A percentile compares a stretch with the other conserved stretches of the same genome.
These are phyloP conservation scores for Torymus auratus DNA, from an alignment of 2,888 invertebrate species.

Conservation along the genomic window DNA sequence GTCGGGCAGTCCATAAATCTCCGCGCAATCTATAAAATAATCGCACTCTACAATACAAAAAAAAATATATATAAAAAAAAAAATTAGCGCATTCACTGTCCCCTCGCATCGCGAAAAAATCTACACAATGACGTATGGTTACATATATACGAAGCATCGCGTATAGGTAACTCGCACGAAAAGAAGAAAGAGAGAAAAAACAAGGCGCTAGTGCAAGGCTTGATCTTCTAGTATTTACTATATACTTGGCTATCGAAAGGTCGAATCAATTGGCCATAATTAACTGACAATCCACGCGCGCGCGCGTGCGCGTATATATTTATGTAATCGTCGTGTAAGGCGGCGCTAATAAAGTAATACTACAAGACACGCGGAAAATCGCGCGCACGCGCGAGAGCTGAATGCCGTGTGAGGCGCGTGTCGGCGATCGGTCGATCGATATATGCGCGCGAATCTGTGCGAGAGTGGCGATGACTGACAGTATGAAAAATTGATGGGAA, in stretches of 20 bases:
- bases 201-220: not conserved
- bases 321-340: not conserved
- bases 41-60: not conserved
- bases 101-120: not conserved
- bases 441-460: too few relatives aligned
- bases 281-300: slow-evolving; percentile 27
- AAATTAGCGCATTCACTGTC: not conserved
- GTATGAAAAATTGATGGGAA: too few relatives aligned
- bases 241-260: slow-evolving; percentile 15
- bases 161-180: too few relatives aligned
- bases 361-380: slow-evolving; percentile 21
- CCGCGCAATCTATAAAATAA: slow-evolving; percentile 43
- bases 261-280: slow-evolving; percentile 51
- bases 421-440: too few relatives aligned
- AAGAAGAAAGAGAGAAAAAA: not conserved
- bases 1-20: slow-evolving; percentile 36
- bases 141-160: not conserved
- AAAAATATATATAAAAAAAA: not conserved
- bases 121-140: not conserved
- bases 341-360: slow-evolving; percentile 40
- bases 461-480: too few relatives aligned
- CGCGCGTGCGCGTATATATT: not conserved
- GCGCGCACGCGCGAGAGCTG: too few relatives aligned
- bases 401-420: too few relatives aligned
- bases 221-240: not conserved